These are phyloP conservation scores for Egretta garzetta DNA, from an alignment of 2,113 vertebrate species.

Conservation along the genomic window DNA sequence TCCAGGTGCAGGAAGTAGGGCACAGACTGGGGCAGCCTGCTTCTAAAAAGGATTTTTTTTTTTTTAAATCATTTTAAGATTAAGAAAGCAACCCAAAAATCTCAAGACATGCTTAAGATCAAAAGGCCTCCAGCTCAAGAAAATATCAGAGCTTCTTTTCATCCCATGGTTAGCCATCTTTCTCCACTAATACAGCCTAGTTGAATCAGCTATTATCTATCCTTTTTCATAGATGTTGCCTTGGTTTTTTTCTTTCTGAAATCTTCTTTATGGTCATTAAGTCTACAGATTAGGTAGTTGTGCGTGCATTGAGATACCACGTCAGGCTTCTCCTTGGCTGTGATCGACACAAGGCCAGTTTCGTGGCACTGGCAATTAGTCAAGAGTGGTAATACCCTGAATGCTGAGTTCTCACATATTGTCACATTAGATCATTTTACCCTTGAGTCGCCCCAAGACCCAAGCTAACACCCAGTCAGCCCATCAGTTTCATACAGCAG, in stretches of 20 bases:
- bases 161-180: background rate
- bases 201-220: conserved; percentile 8
- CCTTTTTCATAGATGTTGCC: background rate
- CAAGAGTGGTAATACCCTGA: background rate
- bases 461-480: background rate
- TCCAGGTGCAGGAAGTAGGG: conserved; percentile 53
- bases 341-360: background rate
- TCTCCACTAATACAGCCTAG: background rate
- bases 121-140: conserved; percentile 10
- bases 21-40: background rate
- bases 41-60: background rate
- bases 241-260: background rate
- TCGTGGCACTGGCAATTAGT: background rate
- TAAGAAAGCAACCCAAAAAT: background rate
- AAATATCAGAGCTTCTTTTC: conserved; percentile 28
- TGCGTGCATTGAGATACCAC: background rate
- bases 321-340: background rate
- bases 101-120: background rate
- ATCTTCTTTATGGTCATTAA: conserved; percentile 4
- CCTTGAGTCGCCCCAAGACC: background rate
- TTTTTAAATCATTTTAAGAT: conserved; percentile 9
- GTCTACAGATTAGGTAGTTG: background rate
- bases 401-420: background rate
- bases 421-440: background rate
- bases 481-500: background rate